phyloP scores from a whole-genome alignment of 2,113 vertebrate genomes.

The Pedionomus torquatus region DNA sequence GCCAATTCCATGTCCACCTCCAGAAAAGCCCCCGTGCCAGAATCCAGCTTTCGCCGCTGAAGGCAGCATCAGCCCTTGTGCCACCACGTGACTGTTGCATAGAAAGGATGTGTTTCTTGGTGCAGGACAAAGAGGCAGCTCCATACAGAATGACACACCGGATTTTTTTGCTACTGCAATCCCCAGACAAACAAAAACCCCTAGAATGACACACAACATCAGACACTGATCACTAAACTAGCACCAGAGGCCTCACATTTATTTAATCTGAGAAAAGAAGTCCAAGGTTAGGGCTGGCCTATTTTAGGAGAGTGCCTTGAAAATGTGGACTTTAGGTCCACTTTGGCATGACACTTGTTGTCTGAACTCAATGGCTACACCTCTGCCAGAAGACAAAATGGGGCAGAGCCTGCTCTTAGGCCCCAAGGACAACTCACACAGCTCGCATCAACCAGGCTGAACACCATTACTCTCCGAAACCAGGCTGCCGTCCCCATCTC shows the following conservation, averaged over 20 bases:
- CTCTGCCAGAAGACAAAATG: neutral
- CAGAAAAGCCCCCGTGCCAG: neutral
- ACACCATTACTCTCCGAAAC: neutral
- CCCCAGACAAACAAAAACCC: neutral
- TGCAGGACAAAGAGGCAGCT: neutral
- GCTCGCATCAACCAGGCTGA: rapidly evolving
- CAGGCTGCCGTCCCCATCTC: neutral
- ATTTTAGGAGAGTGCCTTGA: neutral
- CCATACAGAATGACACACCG: neutral
- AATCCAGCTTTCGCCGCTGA: neutral
- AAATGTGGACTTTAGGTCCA: neutral
- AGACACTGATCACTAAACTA: neutral
- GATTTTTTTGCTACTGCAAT: neutral
- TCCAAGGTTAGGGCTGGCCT: neutral
- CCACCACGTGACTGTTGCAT: neutral
- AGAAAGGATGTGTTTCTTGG: neutral
- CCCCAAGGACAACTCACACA: neutral
- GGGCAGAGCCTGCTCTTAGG: neutral
- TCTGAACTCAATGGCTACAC: neutral
- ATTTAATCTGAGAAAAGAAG: neutral
- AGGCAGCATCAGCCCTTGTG: neutral
- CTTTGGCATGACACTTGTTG: rapidly evolving
- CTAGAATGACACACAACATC: neutral
- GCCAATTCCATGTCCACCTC: neutral
- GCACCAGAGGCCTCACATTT: neutral